Conservation (phyloP, 2,797 vertebrate genomes). For the Chiloscyllium punctatum region DNA sequence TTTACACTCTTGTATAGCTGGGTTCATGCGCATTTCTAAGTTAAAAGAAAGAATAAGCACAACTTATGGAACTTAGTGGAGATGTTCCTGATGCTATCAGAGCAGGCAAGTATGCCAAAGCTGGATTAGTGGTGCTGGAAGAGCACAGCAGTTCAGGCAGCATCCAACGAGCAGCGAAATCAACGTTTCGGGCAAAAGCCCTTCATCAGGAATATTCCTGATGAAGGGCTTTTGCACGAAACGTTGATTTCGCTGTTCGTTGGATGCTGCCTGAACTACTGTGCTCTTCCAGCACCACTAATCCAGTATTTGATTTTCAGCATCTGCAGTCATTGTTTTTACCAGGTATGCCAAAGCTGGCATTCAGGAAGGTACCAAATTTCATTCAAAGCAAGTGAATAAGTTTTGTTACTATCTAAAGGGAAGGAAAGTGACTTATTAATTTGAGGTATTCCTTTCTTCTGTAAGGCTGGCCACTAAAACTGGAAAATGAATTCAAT, state of each 20-base stretch:
- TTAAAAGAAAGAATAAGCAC: background rate
- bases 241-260: no score
- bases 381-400: background rate
- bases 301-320: no score
- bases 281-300: no score
- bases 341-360: background rate
- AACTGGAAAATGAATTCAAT: background rate
- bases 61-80: background rate
- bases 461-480: background rate
- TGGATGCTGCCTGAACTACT: no score
- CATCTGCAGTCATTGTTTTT: no score
- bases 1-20: background rate
- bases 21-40: background rate
- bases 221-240: no score
- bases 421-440: background rate
- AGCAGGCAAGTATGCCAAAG: background rate
- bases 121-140: no score
- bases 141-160: no score
- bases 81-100: background rate
- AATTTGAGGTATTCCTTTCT: background rate
- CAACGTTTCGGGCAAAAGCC: no score
- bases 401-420: background rate
- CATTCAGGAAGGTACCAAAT: background rate
- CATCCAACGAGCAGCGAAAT: no score
- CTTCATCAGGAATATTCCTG: no score